Conservation (phyloP, 2,113 vertebrate genomes). For the Acrocephalus arundinaceus region DNA sequence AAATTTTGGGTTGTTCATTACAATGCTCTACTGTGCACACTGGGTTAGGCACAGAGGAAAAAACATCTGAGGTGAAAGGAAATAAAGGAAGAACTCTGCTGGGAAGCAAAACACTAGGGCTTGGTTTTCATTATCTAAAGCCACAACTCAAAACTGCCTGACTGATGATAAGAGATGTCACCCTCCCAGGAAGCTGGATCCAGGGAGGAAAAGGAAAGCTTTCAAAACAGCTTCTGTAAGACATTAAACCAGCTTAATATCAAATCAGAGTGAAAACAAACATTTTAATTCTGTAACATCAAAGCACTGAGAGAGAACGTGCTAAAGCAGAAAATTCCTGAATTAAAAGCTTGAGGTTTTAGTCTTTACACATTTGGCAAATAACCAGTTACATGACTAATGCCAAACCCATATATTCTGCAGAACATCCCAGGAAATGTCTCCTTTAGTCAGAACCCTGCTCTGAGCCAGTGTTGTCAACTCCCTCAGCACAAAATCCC, state of each 20-base stretch:
- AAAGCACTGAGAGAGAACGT: not conserved
- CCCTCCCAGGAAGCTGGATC: not conserved
- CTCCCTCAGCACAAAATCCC: not conserved
- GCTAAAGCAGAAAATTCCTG: slow-evolving; percentile 1
- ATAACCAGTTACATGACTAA: not conserved
- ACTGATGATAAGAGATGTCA: slow-evolving; percentile 20
- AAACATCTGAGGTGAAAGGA: not conserved
- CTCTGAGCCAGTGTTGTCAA: not conserved
- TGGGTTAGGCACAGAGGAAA: not conserved
- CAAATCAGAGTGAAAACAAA: slow-evolving; percentile 17
- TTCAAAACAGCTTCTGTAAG: not conserved
- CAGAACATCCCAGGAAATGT: not conserved
- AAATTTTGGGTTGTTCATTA: not conserved
- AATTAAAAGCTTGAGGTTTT: not conserved
- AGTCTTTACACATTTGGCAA: not conserved
- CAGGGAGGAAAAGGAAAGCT: not conserved
- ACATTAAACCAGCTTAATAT: slow-evolving; percentile 37
- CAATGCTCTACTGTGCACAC: not conserved
- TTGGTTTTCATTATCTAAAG: slow-evolving; percentile 1
- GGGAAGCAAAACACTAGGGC: not conserved
- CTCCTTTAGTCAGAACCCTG: not conserved
- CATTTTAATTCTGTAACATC: slow-evolving; percentile 5
- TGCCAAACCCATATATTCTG: not conserved
- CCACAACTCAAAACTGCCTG: not conserved
- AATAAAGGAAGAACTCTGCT: slow-evolving; percentile 11